Conservation (phyloP, 1,140 invertebrate genomes). For the Cydia amplana region DNA sequence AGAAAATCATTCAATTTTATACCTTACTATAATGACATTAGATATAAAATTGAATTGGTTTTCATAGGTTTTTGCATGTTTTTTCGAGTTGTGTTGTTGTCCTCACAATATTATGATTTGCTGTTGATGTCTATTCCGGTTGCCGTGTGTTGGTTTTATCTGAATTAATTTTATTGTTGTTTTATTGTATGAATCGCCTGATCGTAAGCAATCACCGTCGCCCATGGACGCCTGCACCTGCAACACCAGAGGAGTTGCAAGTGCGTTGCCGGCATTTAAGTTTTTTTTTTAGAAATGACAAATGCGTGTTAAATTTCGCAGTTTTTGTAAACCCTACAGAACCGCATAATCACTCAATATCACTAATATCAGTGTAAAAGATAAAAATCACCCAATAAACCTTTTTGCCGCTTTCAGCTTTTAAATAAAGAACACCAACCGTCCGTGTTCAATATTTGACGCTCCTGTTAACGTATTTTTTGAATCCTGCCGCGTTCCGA, state of each 20-base stretch:
- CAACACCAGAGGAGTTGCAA: too few relatives aligned
- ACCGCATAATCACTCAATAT: neutral
- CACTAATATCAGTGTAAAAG: neutral
- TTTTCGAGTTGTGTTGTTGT: slow-evolving; percentile 32
- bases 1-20: neutral
- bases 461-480: slow-evolving; percentile 12
- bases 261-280: too few relatives aligned
- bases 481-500: neutral
- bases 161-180: neutral
- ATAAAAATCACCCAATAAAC: neutral
- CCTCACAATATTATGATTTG: slow-evolving; percentile 51
- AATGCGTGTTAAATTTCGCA: too few relatives aligned
- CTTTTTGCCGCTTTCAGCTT: slow-evolving; percentile 33
- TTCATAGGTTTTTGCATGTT: neutral
- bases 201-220: too few relatives aligned
- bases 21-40: neutral
- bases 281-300: too few relatives aligned
- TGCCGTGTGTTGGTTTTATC: neutral
- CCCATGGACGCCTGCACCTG: too few relatives aligned
- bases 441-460: slow-evolving; percentile 7
- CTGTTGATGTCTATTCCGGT: slow-evolving; percentile 25
- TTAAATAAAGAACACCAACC: slow-evolving; percentile 9
- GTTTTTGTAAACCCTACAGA: too few relatives aligned
- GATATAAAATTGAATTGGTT: neutral
- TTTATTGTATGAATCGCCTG: too few relatives aligned